Base-by-base conservation (phyloP, 1,140 invertebrate genomes). In the Temnothorax curvispinosus region DNA sequence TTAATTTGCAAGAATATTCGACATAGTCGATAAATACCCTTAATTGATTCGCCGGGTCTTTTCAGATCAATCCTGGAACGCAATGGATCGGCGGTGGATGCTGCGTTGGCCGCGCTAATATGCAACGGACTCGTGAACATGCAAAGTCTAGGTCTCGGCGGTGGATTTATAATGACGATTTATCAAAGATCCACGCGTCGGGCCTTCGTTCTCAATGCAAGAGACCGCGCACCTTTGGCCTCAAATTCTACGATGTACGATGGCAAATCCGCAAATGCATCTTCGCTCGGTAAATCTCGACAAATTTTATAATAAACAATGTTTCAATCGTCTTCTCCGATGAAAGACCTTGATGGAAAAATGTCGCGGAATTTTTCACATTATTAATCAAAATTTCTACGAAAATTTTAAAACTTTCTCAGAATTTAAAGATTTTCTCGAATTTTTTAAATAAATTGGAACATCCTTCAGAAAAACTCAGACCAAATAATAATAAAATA, bases 81-180 rank as follows among this genome's bases (percentile, higher is more conserved):
- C 78, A 98, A 98, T 93, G 99, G 98, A 0, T 98, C 97, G 88
- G 98, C 98, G 0, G 97, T 99, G 18, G 99, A 99, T 94, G 97
- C 98, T 1, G 97, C 98, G 0, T 97, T 99, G 35, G 97, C 98
- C 0, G 95, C 97, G 0, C 95, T 98, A 91, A 97, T 99, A 82
- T 99, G 98, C 96, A 97, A 98, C 90, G 98, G 98, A 0, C 96
- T 99, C 0, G 96, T 98, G 15, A 98, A 98, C 92, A 96, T 97
- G 88, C 98, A 99, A 89, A 98, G 97, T 92, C 97, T 98, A 96
- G 99, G 99, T 0, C 93, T 99, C 0, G 98, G 98, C 4, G 99
- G 99, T 65, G 98, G 98, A 0, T 97, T 97, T 92, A 94, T 99
- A 82, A 97, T 98, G 97, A 98, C 98, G 3, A 96, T 98, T 67